Evolutionary conservation across 2,797 vertebrate genomes (phyloP).

Genomic region (Gymnoscopelus microlampas): DNA sequence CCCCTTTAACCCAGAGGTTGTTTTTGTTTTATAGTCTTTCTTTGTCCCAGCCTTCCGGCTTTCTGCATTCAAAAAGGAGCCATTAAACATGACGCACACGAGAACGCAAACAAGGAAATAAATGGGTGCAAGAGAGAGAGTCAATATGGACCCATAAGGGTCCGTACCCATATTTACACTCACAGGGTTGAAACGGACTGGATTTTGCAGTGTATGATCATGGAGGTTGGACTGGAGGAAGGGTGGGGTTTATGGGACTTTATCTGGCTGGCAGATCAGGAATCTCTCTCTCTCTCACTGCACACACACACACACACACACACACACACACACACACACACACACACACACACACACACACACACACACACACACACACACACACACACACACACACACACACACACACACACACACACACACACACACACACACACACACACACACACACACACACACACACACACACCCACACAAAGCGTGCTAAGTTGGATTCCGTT

Average conservation of each 20-base stretch:
- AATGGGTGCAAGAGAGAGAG: background rate
- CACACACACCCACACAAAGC: constrained; percentile 33
- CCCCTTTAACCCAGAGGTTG: background rate
- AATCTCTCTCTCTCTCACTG: background rate
- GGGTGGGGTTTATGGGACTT: background rate
- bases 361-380: background rate
- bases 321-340: background rate
- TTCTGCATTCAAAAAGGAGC: constrained; percentile 58
- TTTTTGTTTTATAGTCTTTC: constrained; percentile 36
- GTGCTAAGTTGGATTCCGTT: constrained; percentile 24
- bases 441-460: constrained; percentile 19
- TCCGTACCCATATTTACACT: no score
- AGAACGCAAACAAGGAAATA: constrained; percentile 38
- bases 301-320: constrained; percentile 1
- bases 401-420: constrained; percentile 37
- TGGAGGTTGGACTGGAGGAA: background rate
- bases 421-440: constrained; percentile 19
- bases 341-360: background rate
- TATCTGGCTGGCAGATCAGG: background rate
- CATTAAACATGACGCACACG: constrained; percentile 64
- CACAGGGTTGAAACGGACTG: no score
- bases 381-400: constrained; percentile 13
- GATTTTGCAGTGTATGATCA: no score
- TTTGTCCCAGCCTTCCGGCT: constrained; percentile 61
- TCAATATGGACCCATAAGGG: no score